A percentile compares a stretch with the other conserved stretches of the same genome.
These are phyloP conservation scores for Anthophora plumipes DNA, from an alignment of 2,888 invertebrate genomes.

Conservation along the genomic window DNA sequence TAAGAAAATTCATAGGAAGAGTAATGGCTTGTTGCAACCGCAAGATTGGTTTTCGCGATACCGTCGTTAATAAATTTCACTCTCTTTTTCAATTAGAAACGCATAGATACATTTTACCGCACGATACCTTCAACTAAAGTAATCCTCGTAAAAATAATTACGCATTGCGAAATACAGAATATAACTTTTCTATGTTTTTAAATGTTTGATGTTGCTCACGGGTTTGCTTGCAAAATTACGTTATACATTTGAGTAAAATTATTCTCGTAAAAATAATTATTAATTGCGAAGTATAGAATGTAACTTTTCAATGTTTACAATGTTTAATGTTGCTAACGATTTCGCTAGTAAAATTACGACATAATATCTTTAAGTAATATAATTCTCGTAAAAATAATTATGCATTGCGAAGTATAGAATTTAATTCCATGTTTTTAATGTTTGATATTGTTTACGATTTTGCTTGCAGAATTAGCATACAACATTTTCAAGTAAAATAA, in stretches of 20 bases:
- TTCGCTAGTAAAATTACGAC: too few species aligned
- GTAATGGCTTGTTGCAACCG: constrained; percentile 19
- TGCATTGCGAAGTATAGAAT: not conserved
- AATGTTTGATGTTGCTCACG: too few species aligned
- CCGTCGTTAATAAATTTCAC: constrained; percentile 6
- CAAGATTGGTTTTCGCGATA: constrained; percentile 24
- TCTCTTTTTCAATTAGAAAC: not conserved
- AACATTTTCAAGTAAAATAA: not conserved
- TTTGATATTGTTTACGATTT: too few species aligned
- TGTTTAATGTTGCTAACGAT: too few species aligned
- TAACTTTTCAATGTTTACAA: too few species aligned
- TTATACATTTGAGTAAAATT: not conserved
- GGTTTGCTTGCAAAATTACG: too few species aligned
- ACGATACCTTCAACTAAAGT: not conserved
- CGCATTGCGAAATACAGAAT: not conserved
- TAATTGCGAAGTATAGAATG: not conserved
- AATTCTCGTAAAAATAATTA: not conserved
- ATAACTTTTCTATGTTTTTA: too few species aligned
- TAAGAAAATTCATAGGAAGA: constrained; percentile 22
- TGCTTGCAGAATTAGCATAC: too few species aligned
- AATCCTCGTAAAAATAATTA: not conserved
- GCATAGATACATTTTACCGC: not conserved
- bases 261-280: not conserved
- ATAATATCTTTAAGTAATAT: not conserved
- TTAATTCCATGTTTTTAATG: too few species aligned